These are phyloP conservation scores for Rhagologus leucostigma DNA, from an alignment of 2,113 vertebrate species.

Conservation along the genomic window DNA sequence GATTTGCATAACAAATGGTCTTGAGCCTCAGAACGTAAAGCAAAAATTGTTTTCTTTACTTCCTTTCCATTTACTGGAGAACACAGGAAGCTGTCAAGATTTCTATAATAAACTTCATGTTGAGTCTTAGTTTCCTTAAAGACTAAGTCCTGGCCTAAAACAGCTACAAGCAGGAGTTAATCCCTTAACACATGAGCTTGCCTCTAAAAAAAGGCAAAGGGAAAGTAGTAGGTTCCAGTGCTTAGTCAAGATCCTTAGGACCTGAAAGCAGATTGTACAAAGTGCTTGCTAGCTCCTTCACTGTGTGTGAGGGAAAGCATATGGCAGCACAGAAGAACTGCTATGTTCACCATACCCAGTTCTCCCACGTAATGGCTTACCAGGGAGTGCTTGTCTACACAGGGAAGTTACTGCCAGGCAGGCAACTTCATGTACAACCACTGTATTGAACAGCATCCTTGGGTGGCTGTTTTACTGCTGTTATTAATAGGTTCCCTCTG, in stretches of 20 bases:
- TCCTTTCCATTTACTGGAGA: background rate
- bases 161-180: background rate
- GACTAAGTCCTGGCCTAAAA: background rate
- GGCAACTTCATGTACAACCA: background rate
- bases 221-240: background rate
- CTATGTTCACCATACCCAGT: background rate
- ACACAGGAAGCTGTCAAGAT: background rate
- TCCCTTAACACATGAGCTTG: background rate
- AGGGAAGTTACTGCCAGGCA: background rate
- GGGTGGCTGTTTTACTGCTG: background rate
- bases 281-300: background rate
- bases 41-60: background rate
- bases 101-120: background rate
- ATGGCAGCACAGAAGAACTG: constrained; percentile 17
- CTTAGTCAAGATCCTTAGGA: background rate
- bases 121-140: background rate
- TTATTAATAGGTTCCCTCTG: background rate
- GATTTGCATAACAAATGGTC: background rate
- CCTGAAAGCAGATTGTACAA: background rate
- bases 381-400: background rate
- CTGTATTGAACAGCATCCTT: background rate
- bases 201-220: background rate
- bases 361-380: background rate
- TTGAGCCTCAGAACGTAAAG: background rate
- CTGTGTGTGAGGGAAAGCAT: background rate